Evolutionary conservation across 2,888 invertebrate species (phyloP).

Genomic region (Caenorhabditis becei): DNA sequence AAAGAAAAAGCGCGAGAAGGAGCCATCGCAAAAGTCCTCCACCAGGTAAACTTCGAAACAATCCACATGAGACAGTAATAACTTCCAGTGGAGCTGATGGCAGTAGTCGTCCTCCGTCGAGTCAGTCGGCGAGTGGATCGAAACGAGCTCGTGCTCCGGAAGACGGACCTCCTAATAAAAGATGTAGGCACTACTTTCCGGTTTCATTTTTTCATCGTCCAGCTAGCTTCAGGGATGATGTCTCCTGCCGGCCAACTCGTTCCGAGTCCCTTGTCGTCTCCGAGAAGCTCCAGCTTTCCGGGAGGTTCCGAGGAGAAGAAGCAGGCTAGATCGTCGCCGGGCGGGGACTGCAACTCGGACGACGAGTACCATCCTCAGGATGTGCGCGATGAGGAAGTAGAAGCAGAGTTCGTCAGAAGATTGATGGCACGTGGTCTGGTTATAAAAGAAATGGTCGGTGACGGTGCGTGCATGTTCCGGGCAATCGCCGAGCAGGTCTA

Average conservation of each 20-base stretch:
- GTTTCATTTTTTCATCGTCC: not conserved
- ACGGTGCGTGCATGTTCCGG: conserved; percentile 92
- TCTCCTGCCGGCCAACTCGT: not conserved
- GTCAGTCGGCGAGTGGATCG: not conserved
- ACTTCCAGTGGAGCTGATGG: not conserved
- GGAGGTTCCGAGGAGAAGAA: not conserved
- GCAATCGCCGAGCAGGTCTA: conserved; percentile 93
- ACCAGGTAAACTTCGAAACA: not conserved
- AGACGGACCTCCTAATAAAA: not conserved
- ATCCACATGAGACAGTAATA: too few species aligned
- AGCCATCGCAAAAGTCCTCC: conserved; percentile 1
- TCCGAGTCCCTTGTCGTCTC: not conserved
- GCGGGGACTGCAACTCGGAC: conserved; percentile 39
- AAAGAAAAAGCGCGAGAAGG: conserved; percentile 60
- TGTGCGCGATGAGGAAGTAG: conserved; percentile 19
- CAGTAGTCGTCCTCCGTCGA: not conserved
- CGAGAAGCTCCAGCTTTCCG: not conserved
- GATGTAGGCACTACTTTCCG: not conserved
- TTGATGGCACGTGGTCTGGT: conserved; percentile 87
- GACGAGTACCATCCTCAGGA: conserved; percentile 40
- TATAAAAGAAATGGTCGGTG: conserved; percentile 90
- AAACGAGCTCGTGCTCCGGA: not conserved
- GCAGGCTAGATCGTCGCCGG: not conserved
- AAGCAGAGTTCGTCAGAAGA: too few species aligned
- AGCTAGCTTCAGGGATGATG: conserved; percentile 11